Base-by-base conservation (phyloP, 1,140 invertebrate species). In the Musca vetustissima region DNA sequence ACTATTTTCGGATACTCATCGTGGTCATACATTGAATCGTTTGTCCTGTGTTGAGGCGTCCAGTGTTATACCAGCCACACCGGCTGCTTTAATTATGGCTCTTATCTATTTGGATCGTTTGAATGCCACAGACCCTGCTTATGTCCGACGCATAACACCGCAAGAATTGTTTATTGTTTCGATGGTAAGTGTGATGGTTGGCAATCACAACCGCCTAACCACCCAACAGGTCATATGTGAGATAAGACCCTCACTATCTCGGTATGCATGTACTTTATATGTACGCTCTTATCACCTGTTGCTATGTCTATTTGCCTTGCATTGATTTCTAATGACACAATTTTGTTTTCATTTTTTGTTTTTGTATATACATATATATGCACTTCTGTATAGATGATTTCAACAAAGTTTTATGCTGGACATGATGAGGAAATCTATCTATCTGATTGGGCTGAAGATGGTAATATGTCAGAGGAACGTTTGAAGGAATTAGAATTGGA, bases 381-480 rank as follows among this genome's bases (percentile, higher is more conserved):
- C n/a, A n/a, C n/a, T 28, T 28, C 3, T 28, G 8, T 28, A 28
- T 77, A 98, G 96, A 92, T 98, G 91, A 91, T 98, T 74, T 95
- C 95, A 25, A 95, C 93, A 74, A 98, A 98, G 86, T 97, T 95
- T 83, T 85, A 97, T 73, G 90, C 94, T 81, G 96, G 97, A 80
- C 92, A 95, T 82, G 95, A 95, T 64, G 91, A 94, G 72, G 90
- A 93, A 82, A 92, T 96, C 64, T 91, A 92, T 76, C 91, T 95
- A 76, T 87, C 88, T 67, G 93, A 96, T 85, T 98, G 95, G 95
- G 94, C 95, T 47, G 85, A 87, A 48, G 92, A 92, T 22, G 91
- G 89, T 9, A 88, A 91, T 68, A 83, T 97, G 64, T 88, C 90
- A 61, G 80, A 91, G 9, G 85, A 88, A 59, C 87, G 92, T 74